These are phyloP conservation scores for Hycleus phaleratus DNA, from an alignment of 1,140 invertebrate species.

Conservation along the genomic window DNA sequence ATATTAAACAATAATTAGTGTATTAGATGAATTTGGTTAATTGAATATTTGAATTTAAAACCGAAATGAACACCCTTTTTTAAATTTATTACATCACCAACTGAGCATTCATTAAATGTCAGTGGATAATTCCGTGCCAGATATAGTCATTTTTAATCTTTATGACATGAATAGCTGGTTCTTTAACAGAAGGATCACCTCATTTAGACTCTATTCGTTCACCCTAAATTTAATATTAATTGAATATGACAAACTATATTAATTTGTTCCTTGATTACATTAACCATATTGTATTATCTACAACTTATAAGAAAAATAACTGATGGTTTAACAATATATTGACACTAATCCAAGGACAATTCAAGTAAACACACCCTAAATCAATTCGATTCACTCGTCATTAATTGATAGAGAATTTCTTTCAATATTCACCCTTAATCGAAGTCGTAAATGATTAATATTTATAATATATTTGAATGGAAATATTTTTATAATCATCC, in stretches of 20 bases:
- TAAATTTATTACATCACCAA: slow-evolving; percentile 5
- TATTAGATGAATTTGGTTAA: too few species aligned
- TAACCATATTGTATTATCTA: slow-evolving; percentile 9
- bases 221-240: slow-evolving; percentile 18
- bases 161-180: slow-evolving; percentile 14
- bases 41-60: too few species aligned
- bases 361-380: too few species aligned
- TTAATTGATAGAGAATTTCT: too few species aligned
- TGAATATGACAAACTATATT: slow-evolving; percentile 26
- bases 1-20: slow-evolving; percentile 4
- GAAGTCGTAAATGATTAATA: slow-evolving; percentile 1
- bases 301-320: background rate
- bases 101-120: slow-evolving; percentile 15
- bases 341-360: too few species aligned
- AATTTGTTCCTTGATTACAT: slow-evolving; percentile 18
- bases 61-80: too few species aligned
- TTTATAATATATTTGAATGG: slow-evolving; percentile 4
- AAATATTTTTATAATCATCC: slow-evolving; percentile 9
- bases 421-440: too few species aligned
- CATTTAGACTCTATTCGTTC: slow-evolving; percentile 18
- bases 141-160: slow-evolving; percentile 15
- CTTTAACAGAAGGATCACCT: slow-evolving; percentile 10
- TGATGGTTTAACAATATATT: too few species aligned
- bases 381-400: too few species aligned
- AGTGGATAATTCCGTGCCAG: slow-evolving; percentile 11